Percentiles rank a stretch among this genome's conserved stretches.
Conservation (phyloP, 2,797 vertebrate genomes). For the Calcarius lapponicus region DNA sequence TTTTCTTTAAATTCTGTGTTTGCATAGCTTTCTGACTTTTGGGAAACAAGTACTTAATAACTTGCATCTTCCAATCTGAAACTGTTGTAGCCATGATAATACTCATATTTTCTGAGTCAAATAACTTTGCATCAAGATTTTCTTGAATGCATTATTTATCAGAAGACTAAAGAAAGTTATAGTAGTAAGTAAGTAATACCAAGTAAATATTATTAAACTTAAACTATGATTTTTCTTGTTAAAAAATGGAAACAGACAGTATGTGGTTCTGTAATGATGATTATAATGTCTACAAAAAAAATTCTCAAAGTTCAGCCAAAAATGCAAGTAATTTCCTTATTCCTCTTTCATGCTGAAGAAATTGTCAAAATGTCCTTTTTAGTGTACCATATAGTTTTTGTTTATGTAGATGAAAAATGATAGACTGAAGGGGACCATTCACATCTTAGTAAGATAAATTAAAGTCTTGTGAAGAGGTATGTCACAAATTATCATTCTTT, state of each 20-base stretch:
- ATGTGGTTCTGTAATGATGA: neutral
- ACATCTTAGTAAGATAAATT: constrained; percentile 70
- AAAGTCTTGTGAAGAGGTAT: constrained; percentile 70
- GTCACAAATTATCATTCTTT: neutral
- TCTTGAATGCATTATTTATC: neutral
- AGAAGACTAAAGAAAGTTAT: neutral
- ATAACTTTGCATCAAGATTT: neutral
- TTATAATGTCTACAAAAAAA: neutral
- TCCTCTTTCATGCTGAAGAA: neutral
- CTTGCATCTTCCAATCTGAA: neutral
- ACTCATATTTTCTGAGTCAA: neutral
- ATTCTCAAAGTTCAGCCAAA: neutral
- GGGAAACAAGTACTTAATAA: neutral
- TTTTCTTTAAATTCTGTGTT: neutral
- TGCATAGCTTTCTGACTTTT: neutral
- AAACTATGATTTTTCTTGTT: neutral
- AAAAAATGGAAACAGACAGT: neutral
- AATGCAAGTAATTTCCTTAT: neutral
- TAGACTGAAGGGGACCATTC: constrained; percentile 65
- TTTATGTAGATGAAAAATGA: constrained; percentile 77
- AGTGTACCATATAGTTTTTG: neutral
- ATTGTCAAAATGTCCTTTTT: neutral
- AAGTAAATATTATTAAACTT: neutral
- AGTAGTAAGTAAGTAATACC: neutral
- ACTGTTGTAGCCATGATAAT: neutral